These are phyloP conservation scores for Sphaerodactylus townsendi DNA, from an alignment of 2,113 vertebrate genomes.

Conservation along the genomic window DNA sequence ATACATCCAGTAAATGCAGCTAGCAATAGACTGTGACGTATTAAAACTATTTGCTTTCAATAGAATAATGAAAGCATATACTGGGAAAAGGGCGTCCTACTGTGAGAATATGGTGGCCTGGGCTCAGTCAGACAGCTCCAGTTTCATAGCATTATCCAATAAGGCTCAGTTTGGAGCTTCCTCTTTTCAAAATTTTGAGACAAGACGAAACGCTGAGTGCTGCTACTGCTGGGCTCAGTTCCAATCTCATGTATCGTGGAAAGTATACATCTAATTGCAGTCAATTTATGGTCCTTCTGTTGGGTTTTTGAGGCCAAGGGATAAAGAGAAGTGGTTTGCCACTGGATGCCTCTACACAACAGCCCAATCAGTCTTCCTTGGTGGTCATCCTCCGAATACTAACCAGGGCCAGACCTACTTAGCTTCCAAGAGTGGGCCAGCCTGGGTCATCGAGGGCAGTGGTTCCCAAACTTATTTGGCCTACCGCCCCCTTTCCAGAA, in stretches of 20 bases:
- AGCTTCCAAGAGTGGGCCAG: too few species aligned
- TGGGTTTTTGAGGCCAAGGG: too few species aligned
- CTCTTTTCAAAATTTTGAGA: not conserved
- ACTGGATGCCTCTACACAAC: too few species aligned
- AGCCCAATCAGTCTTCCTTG: too few species aligned
- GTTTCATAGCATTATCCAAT: fast-evolving
- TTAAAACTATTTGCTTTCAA: conserved; percentile 60
- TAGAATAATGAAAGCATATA: not conserved
- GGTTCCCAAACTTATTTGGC: too few species aligned
- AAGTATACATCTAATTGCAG: too few species aligned
- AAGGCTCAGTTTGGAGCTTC: not conserved
- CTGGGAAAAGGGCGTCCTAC: fast-evolving
- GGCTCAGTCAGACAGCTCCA: not conserved
- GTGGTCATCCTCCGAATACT: too few species aligned
- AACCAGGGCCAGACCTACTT: too few species aligned
- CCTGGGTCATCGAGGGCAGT: too few species aligned
- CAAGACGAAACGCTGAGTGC: not conserved
- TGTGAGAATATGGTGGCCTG: not conserved
- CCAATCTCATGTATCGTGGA: not conserved
- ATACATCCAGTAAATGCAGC: conserved; percentile 65
- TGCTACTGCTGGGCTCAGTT: fast-evolving
- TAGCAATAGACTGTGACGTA: conserved; percentile 62
- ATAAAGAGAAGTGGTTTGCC: too few species aligned
- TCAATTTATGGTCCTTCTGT: too few species aligned
- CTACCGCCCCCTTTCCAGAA: too few species aligned